These are phyloP conservation scores for Epizoanthus scotinus DNA, from an alignment of 92 coral and sea anemone species.

Conservation along the genomic window DNA sequence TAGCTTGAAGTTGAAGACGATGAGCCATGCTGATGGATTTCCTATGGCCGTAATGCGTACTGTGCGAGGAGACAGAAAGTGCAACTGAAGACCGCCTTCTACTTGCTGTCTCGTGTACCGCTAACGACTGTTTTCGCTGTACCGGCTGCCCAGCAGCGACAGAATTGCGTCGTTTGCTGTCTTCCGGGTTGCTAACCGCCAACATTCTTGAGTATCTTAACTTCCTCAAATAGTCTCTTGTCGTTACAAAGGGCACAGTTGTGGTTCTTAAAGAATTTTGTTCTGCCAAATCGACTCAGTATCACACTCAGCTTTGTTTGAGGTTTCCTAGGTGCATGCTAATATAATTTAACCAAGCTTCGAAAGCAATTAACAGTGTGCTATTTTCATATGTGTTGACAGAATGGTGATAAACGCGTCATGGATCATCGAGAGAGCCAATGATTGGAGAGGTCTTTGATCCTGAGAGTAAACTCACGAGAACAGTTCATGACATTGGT, in stretches of 20 bases:
- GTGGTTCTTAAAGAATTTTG: not conserved
- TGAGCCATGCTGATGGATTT: conserved; percentile 22
- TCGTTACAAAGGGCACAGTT: not conserved
- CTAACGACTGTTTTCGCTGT: conserved; percentile 18
- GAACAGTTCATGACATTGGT: not conserved
- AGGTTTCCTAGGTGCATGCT: not conserved
- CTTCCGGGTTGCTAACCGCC: conserved; percentile 2
- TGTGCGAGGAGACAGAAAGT: conserved; percentile 14
- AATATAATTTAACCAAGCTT: not conserved
- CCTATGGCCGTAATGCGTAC: conserved; percentile 13
- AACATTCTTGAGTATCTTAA: not conserved
- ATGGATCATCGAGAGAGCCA: not conserved
- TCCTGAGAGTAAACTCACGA: not conserved
- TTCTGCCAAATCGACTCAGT: not conserved
- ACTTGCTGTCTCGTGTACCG: not conserved
- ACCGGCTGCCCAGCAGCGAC: not conserved
- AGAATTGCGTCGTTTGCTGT: conserved; percentile 7
- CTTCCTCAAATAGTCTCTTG: not conserved
- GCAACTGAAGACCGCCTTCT: conserved; percentile 9
- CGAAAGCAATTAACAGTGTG: not conserved
- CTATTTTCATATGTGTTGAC: not conserved
- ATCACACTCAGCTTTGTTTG: not conserved
- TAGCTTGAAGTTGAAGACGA: conserved; percentile 21
- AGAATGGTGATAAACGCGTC: not conserved
- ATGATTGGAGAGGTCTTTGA: not conserved